Evolutionary conservation across 2,113 vertebrate species (phyloP).

Genomic region (Dolichotis patagonum): DNA sequence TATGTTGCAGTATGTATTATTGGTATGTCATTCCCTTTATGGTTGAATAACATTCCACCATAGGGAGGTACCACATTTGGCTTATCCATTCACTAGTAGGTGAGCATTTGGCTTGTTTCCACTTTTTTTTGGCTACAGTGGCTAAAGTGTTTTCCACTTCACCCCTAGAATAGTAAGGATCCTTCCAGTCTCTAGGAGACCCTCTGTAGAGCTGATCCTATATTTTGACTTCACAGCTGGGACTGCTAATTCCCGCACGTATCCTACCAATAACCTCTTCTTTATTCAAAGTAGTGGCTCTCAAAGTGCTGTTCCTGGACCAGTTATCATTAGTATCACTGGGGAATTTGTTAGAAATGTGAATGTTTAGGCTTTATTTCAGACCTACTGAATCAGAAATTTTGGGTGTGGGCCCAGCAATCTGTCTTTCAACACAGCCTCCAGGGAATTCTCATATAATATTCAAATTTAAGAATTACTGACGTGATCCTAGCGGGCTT

Average conservation of each 20-base stretch:
- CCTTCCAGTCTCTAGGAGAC: not conserved
- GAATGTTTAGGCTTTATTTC: not conserved
- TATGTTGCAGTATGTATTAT: not conserved
- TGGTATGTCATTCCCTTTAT: not conserved
- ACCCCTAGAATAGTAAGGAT: not conserved
- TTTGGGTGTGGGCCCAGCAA: not conserved
- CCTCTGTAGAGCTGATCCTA: not conserved
- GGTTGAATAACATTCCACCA: not conserved
- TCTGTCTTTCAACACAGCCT: constrained; percentile 5
- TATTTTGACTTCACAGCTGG: not conserved
- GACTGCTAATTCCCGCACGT: not conserved
- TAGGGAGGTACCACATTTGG: not conserved
- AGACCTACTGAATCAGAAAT: constrained; percentile 13
- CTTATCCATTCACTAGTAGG: not conserved
- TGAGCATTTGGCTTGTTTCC: not conserved
- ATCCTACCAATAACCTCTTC: not conserved
- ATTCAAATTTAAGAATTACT: constrained; percentile 54
- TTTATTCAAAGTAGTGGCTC: not conserved
- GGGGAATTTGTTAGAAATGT: constrained; percentile 8
- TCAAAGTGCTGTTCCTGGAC: not conserved
- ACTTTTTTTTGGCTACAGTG: not conserved
- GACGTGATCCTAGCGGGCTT: not conserved
- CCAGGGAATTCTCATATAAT: not conserved
- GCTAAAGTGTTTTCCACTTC: not conserved
- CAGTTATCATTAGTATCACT: not conserved